phyloP scores from a whole-genome alignment of 2,113 vertebrate species.

The Dasyornis broadbenti region DNA sequence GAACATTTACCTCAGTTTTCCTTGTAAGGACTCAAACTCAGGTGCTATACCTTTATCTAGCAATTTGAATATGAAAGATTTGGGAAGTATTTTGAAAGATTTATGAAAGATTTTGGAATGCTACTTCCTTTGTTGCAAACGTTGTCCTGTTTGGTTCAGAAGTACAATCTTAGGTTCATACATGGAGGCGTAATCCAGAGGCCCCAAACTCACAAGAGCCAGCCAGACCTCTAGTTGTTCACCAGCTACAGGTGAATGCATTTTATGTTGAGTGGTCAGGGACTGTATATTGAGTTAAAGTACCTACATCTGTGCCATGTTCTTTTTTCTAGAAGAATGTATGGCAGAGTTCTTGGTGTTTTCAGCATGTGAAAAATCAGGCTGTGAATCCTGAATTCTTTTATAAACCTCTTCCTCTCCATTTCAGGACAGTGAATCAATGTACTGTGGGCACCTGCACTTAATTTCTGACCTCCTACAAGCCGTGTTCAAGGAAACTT shows the following conservation, averaged over 20 bases:
- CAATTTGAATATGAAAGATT: background rate
- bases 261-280: background rate
- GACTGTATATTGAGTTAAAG: background rate
- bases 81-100: background rate
- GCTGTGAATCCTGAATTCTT: background rate
- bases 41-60: background rate
- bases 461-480: constrained; percentile 90
- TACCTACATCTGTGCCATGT: background rate
- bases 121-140: background rate
- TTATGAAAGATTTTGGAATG: too few species aligned
- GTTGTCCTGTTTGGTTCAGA: background rate
- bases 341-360: background rate
- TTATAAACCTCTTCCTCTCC: background rate
- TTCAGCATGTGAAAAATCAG: background rate
- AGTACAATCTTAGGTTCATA: background rate
- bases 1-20: background rate
- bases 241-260: background rate
- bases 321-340: background rate
- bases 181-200: background rate
- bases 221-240: background rate
- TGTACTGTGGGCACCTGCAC: constrained; percentile 86
- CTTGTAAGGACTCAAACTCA: background rate
- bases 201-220: background rate
- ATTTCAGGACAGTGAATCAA: constrained; percentile 84
- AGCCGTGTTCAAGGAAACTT: constrained; percentile 88